Evolutionary conservation across 2,797 vertebrate species (phyloP).

Genomic region (Mionectes olivaceus): DNA sequence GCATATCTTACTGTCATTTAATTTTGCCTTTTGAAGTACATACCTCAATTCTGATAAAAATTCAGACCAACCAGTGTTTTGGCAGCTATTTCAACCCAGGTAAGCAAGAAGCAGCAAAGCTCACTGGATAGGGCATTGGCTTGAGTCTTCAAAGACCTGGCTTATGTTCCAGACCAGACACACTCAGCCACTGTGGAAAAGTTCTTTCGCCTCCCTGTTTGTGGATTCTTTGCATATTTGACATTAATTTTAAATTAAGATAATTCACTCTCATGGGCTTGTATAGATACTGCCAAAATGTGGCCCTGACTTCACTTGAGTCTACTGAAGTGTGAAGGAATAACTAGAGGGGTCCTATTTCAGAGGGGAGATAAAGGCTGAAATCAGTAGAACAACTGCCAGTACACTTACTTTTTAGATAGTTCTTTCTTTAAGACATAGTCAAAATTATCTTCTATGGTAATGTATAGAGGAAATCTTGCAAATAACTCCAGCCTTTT

Average conservation of each 20-base stretch:
- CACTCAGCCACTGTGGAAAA: background rate
- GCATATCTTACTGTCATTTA: background rate
- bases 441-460: background rate
- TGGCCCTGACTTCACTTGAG: background rate
- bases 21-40: background rate
- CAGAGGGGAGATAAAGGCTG: background rate
- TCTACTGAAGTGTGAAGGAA: background rate
- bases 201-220: background rate
- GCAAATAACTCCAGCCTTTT: background rate
- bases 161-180: background rate
- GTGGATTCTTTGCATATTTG: background rate
- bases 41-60: background rate
- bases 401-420: background rate
- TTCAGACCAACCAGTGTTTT: background rate
- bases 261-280: background rate
- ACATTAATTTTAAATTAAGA: background rate
- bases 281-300: rapidly evolving
- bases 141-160: background rate
- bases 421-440: background rate
- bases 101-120: background rate
- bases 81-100: background rate
- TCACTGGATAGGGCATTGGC: no score
- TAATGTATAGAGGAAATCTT: background rate
- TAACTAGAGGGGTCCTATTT: background rate
- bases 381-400: background rate